These are phyloP conservation scores for Alauda arvensis DNA, from an alignment of 2,797 vertebrate genomes.

Conservation along the genomic window DNA sequence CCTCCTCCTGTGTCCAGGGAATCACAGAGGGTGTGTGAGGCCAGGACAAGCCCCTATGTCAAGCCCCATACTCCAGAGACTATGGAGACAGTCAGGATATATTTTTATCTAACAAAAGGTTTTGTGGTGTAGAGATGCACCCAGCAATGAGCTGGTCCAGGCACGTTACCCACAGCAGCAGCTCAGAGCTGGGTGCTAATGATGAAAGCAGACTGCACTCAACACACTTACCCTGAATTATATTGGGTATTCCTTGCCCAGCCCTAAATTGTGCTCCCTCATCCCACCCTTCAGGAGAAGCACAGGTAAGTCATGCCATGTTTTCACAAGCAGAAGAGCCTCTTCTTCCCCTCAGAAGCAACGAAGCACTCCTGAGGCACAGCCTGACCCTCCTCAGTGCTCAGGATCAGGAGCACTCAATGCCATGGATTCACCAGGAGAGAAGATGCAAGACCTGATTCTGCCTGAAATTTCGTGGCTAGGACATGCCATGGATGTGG, in stretches of 20 bases:
- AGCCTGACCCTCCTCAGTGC: neutral
- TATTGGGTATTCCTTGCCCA: neutral
- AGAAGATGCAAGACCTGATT: neutral
- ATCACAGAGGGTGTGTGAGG: neutral
- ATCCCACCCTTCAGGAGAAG: neutral
- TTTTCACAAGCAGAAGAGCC: neutral
- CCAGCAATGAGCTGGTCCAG: neutral
- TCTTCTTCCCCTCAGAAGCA: rapidly evolving
- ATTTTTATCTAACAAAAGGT: neutral
- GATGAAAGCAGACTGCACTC: neutral
- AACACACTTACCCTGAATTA: neutral
- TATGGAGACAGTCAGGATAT: rapidly evolving
- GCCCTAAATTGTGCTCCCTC: neutral
- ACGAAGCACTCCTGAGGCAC: neutral
- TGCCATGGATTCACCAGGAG: neutral
- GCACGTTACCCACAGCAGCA: neutral
- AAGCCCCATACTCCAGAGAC: no score
- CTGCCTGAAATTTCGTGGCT: neutral
- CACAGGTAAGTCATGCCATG: rapidly evolving
- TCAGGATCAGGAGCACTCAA: neutral
- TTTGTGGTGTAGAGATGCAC: neutral
- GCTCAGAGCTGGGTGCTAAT: neutral
- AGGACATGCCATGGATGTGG: neutral
- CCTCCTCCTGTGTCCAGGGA: neutral
- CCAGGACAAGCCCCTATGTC: no score